These are phyloP conservation scores for Volucella inflata DNA, from an alignment of 2,888 invertebrate genomes.

Conservation along the genomic window DNA sequence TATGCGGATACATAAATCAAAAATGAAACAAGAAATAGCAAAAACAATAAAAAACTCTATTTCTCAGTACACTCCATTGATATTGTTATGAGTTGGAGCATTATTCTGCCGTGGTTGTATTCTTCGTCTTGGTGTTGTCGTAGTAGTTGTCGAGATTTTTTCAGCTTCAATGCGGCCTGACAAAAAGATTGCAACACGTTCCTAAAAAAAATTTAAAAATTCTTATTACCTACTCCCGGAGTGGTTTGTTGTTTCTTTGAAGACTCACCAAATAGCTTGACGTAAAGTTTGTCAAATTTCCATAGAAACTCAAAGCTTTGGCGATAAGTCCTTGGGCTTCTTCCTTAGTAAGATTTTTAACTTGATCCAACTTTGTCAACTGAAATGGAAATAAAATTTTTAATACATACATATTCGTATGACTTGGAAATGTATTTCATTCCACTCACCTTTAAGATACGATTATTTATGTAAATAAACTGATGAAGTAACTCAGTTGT, in stretches of 20 bases:
- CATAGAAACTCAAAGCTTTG: slow-evolving; percentile 80
- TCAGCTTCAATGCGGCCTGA: slow-evolving; percentile 88
- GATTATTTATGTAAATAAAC: slow-evolving; percentile 86
- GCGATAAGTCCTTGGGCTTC: slow-evolving; percentile 84
- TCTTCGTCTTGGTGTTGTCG: slow-evolving; percentile 84
- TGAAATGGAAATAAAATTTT: slow-evolving; percentile 78
- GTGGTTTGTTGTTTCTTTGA: not conserved
- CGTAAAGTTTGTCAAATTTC: slow-evolving; percentile 79
- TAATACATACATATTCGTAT: not conserved
- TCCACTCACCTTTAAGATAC: slow-evolving; percentile 86
- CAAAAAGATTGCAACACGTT: slow-evolving; percentile 87
- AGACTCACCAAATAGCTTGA: slow-evolving; percentile 80
- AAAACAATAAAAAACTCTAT: slow-evolving; percentile 80
- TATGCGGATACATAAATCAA: slow-evolving; percentile 80
- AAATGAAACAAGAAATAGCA: slow-evolving; percentile 81
- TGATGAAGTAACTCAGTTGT: slow-evolving; percentile 85
- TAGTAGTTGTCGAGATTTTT: slow-evolving; percentile 85
- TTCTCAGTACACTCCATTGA: slow-evolving; percentile 83
- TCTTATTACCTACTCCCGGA: not conserved
- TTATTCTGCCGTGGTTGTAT: slow-evolving; percentile 80
- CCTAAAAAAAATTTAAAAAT: slow-evolving; percentile 83
- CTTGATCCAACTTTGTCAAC: slow-evolving; percentile 87
- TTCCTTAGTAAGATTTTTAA: slow-evolving; percentile 84
- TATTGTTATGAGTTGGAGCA: slow-evolving; percentile 81
- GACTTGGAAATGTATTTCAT: not conserved